Conservation (phyloP, 2,888 invertebrate species). For the Polyommatus icarus region DNA sequence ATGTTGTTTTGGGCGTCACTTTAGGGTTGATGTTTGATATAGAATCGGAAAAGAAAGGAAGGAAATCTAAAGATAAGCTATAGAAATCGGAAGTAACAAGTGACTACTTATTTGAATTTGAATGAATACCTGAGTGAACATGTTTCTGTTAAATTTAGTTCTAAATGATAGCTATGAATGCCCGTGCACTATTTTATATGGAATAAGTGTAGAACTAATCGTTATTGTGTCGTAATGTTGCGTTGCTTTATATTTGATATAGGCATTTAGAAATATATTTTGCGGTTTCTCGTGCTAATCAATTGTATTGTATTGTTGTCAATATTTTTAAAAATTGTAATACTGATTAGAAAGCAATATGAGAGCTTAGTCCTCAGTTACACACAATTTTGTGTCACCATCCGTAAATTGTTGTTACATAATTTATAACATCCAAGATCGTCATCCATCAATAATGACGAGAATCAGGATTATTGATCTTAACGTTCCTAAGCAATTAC, state of each 20-base stretch:
- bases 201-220: background rate
- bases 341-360: too few relatives aligned
- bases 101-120: background rate
- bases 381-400: too few relatives aligned
- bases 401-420: too few relatives aligned
- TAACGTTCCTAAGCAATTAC: background rate
- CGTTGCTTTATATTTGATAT: background rate
- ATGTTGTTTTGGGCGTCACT: background rate
- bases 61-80: too few relatives aligned
- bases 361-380: too few relatives aligned
- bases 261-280: background rate
- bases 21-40: background rate
- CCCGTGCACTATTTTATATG: constrained; percentile 2
- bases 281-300: background rate
- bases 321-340: too few relatives aligned
- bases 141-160: background rate
- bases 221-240: background rate
- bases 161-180: background rate
- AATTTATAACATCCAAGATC: too few relatives aligned
- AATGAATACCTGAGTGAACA: constrained; percentile 8
- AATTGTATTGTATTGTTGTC: too few relatives aligned
- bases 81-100: too few relatives aligned
- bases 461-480: too few relatives aligned
- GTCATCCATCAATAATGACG: too few relatives aligned
- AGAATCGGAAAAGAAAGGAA: too few relatives aligned